phyloP scores from a whole-genome alignment of 2,888 invertebrate genomes.

The Pteria penguin region DNA sequence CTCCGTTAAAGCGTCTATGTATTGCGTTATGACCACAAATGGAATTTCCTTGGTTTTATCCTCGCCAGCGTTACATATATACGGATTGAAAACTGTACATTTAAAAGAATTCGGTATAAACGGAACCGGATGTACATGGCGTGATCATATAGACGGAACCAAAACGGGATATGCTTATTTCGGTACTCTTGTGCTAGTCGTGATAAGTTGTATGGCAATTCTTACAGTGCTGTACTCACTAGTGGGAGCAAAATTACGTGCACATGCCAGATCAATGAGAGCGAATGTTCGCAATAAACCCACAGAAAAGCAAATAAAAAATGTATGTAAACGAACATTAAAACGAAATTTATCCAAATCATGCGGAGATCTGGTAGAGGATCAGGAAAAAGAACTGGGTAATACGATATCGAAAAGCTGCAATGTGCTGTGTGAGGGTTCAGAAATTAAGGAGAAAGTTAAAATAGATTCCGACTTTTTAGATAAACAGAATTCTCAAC shows the following conservation, averaged over 20 bases:
- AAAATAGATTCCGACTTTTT: not conserved
- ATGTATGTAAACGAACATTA: not conserved
- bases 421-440: not conserved
- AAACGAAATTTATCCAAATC: not conserved
- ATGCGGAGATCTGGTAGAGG: not conserved
- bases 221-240: conserved; percentile 29
- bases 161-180: conserved; percentile 23
- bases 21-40: conserved; percentile 17
- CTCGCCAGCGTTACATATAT: conserved; percentile 29
- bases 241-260: conserved; percentile 13
- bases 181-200: conserved; percentile 9
- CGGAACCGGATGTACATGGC: conserved; percentile 38
- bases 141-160: conserved; percentile 22
- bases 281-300: not conserved
- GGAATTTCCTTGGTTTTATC: conserved; percentile 2
- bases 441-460: not conserved
- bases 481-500: not conserved
- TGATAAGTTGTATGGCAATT: conserved; percentile 30
- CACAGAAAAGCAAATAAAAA: not conserved
- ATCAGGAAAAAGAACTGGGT: not conserved
- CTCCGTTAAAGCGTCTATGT: conserved; percentile 17
- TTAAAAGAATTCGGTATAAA: not conserved
- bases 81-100: conserved; percentile 26
- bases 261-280: conserved; percentile 3
- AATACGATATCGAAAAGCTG: not conserved